Conservation (phyloP, 2,797 vertebrate genomes). For the Mallotus villosus region DNA sequence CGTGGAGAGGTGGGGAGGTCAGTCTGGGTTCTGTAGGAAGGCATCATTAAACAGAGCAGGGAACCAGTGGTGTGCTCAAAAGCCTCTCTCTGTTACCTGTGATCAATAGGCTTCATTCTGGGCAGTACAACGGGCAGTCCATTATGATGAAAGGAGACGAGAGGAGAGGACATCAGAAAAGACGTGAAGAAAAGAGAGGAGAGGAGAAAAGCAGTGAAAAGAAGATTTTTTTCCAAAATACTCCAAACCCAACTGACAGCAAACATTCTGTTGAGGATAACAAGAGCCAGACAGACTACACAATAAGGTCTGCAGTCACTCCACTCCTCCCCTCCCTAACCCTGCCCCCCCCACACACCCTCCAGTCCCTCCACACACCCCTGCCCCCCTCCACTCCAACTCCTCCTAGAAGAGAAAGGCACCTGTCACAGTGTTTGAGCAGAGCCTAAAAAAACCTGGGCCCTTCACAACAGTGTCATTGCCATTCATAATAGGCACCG, state of each 20-base stretch:
- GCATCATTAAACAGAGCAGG: slow-evolving; percentile 12
- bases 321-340: slow-evolving; percentile 28
- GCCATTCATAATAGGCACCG: slow-evolving; percentile 98
- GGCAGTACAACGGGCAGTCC: slow-evolving; percentile 1
- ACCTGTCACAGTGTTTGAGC: slow-evolving; percentile 78
- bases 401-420: slow-evolving; percentile 48
- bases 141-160: slow-evolving; percentile 24
- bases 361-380: slow-evolving; percentile 2
- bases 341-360: slow-evolving; percentile 35
- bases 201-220: background rate
- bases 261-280: too few relatives aligned
- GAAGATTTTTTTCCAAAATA: too few relatives aligned
- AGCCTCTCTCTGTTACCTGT: slow-evolving; percentile 40
- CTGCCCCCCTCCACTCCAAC: slow-evolving; percentile 5
- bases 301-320: slow-evolving; percentile 24
- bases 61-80: slow-evolving; percentile 47
- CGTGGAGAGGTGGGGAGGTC: slow-evolving; percentile 31
- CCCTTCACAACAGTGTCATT: slow-evolving; percentile 99
- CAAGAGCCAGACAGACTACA: too few relatives aligned
- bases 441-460: slow-evolving; percentile 70
- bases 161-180: slow-evolving; percentile 19
- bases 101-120: slow-evolving; percentile 65
- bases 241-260: too few relatives aligned
- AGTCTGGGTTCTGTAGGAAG: slow-evolving; percentile 25
- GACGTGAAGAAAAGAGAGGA: slow-evolving; percentile 8